phyloP scores from a whole-genome alignment of 2,113 vertebrate genomes.

The Zootoca vivipara region DNA sequence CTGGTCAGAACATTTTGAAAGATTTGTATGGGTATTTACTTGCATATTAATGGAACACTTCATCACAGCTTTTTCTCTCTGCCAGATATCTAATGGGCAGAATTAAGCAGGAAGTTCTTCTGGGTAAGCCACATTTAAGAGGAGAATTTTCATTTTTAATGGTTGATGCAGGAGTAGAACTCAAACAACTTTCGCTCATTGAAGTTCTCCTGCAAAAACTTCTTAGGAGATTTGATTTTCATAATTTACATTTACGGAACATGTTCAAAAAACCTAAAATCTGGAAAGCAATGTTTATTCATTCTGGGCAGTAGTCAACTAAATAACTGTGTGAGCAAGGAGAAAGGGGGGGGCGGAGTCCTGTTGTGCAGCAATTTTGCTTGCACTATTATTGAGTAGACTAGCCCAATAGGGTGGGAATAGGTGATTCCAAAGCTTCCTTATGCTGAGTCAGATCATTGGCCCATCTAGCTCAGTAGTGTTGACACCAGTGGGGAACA shows the following conservation, averaged over 20 bases:
- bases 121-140: not conserved
- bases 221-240: not conserved
- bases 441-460: not conserved
- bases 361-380: too few species aligned
- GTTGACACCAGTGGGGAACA: not conserved
- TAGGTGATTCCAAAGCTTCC: not conserved
- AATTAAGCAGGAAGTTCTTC: not conserved
- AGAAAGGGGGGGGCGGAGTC: too few species aligned
- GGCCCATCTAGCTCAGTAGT: not conserved
- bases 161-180: not conserved
- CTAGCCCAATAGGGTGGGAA: too few species aligned
- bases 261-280: too few species aligned
- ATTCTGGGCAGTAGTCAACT: too few species aligned
- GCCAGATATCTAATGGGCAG: not conserved
- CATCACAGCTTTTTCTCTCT: not conserved
- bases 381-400: too few species aligned
- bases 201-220: not conserved
- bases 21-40: not conserved
- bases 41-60: not conserved
- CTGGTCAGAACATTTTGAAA: constrained; percentile 59
- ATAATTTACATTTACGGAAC: too few species aligned
- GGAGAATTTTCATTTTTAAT: not conserved
- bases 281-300: too few species aligned
- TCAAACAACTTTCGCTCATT: not conserved
- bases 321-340: too few species aligned